Evolutionary conservation across 2,888 invertebrate species (phyloP).

Genomic region (Frankliniella fusca): DNA sequence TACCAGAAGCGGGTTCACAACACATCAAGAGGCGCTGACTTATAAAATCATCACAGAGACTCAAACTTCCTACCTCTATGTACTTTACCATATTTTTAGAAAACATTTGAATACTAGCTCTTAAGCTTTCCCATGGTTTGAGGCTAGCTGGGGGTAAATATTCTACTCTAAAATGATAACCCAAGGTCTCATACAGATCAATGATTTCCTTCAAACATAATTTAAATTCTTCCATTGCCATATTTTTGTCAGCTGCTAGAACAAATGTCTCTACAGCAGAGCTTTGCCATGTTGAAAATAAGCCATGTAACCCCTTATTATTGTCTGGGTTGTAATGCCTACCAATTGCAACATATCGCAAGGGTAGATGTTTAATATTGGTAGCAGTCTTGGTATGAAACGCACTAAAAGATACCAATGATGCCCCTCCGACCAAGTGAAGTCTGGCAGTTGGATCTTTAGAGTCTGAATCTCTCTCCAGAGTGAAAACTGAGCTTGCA

Average conservation of each 20-base stretch:
- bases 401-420: slow-evolving; percentile 68
- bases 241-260: slow-evolving; percentile 51
- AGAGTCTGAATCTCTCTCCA: slow-evolving; percentile 56
- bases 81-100: slow-evolving; percentile 60
- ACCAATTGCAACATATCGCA: slow-evolving; percentile 66
- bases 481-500: slow-evolving; percentile 55
- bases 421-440: slow-evolving; percentile 72
- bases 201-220: slow-evolving; percentile 53
- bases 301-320: slow-evolving; percentile 48
- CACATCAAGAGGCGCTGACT: slow-evolving; percentile 73
- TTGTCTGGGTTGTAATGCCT: slow-evolving; percentile 60
- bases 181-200: slow-evolving; percentile 60
- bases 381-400: slow-evolving; percentile 65
- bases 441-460: slow-evolving; percentile 53
- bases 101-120: slow-evolving; percentile 69
- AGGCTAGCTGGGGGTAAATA: slow-evolving; percentile 60
- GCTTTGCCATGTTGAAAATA: slow-evolving; percentile 67
- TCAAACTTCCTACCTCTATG: slow-evolving; percentile 69
- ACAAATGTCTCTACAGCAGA: slow-evolving; percentile 65
- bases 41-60: slow-evolving; percentile 66
- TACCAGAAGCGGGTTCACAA: slow-evolving; percentile 53
- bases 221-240: slow-evolving; percentile 56
- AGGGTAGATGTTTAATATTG: slow-evolving; percentile 59
- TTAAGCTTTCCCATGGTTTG: slow-evolving; percentile 60
- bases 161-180: slow-evolving; percentile 63